phyloP scores from a whole-genome alignment of 2,888 invertebrate species.

The Hymenopus coronatus region DNA sequence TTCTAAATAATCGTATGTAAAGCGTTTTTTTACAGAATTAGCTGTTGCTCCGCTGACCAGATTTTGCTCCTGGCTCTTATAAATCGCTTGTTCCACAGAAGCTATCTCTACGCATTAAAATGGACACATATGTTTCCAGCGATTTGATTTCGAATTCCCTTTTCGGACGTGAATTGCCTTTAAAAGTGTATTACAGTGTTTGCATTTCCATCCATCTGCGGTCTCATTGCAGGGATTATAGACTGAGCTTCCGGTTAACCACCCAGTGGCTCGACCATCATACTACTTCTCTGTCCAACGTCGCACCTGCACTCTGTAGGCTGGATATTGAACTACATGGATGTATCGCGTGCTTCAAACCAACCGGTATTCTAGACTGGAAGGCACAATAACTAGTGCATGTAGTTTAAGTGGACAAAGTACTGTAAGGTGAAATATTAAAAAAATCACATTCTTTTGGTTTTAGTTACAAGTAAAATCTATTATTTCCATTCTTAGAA shows the following conservation, averaged over 20 bases:
- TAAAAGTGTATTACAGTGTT: background rate
- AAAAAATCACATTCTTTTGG: no score
- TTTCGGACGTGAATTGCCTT: background rate
- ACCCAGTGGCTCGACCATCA: background rate
- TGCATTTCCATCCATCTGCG: background rate
- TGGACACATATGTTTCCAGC: background rate
- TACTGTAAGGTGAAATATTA: no score
- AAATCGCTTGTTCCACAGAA: background rate
- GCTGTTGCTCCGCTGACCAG: background rate
- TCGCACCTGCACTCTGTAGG: background rate
- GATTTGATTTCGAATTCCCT: background rate
- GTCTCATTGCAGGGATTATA: background rate
- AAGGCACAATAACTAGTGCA: no score
- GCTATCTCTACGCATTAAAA: background rate
- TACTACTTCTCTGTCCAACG: background rate
- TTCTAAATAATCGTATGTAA: no score
- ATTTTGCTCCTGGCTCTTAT: background rate
- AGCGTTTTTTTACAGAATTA: no score
- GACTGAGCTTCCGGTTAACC: background rate
- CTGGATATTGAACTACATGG: background rate
- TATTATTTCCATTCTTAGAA: no score
- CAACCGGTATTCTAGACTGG: no score
- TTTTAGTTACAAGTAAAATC: no score
- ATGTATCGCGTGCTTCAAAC: background rate
- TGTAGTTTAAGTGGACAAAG: no score